Evolutionary conservation across 2,113 vertebrate species (phyloP).

Genomic region (Pyxicephalus adspersus): DNA sequence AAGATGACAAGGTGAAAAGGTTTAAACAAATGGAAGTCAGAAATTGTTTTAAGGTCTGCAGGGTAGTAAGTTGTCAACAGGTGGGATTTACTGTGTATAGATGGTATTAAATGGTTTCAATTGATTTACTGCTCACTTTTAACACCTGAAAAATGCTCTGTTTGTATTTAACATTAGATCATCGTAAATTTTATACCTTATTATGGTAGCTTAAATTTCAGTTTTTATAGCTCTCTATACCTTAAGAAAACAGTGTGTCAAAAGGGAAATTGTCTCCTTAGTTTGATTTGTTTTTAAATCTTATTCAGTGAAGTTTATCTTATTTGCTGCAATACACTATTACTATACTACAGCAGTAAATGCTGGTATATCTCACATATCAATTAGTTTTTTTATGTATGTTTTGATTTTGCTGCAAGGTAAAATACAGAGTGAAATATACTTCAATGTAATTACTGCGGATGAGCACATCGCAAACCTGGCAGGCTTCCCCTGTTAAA

Average conservation of each 20-base stretch:
- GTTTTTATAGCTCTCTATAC: too few relatives aligned
- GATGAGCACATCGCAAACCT: neutral
- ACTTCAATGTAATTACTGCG: neutral
- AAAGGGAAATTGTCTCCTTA: neutral
- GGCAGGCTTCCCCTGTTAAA: neutral
- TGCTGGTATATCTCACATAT: neutral
- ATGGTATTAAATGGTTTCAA: neutral
- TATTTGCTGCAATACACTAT: neutral
- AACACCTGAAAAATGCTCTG: neutral
- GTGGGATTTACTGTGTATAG: neutral
- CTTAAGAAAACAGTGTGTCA: too few relatives aligned
- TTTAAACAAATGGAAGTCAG: neutral
- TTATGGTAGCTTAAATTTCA: neutral
- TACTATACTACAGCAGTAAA: neutral
- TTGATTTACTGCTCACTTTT: conserved; percentile 12
- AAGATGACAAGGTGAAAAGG: conserved; percentile 4
- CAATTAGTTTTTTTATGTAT: neutral
- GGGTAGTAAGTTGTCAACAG: conserved; percentile 4
- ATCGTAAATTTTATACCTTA: neutral
- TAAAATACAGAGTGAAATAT: conserved; percentile 3
- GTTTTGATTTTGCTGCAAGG: neutral
- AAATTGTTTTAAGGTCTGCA: neutral
- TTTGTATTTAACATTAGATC: neutral
- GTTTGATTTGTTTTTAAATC: neutral
- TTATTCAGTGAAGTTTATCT: neutral